Evolutionary conservation across 2,113 vertebrate genomes (phyloP), one percentile per base, ranked within the genome.

Genomic region (Dascyllus trimaculatus): DNA sequence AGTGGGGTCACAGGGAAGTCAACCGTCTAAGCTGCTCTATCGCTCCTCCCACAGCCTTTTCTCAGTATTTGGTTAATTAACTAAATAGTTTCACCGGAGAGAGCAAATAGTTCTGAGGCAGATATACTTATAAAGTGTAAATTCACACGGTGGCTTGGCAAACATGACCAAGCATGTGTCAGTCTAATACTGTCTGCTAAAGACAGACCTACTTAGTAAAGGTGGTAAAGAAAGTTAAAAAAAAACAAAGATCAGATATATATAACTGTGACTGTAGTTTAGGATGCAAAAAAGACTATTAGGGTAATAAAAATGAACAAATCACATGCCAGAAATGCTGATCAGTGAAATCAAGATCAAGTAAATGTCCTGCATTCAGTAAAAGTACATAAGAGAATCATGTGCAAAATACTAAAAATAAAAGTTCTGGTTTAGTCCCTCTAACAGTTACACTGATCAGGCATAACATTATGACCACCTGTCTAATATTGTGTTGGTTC

Each of bases 21-120:
- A 78, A 85, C 51, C 51, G 76, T 75, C 76, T 85, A 81, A 87
- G 74, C 80, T 85, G 52, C 77, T 84, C 51, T 40, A 7, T 22
- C 10, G 4, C 35, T 77, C 52, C 64, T 46, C 71, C 63, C 59
- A 59, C 52, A 25, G 10, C 21, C 49, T 22, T 49, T 60, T 48
- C 13, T 32, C 22, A 18, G 78, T 14, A 11, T 69, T 70, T 63
- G 58, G 81, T 80, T 68, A 76, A 87, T 83, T 24, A 63, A 75
- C 51, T 29, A 82, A 75, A 78, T 9, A 52, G 53, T 45, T 85
- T 84, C 70, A 48, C 8, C 1, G 1, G 26, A 73, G 46, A 78
- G 78, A 80, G 62, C 26, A 70, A 45, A 48, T 46, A 52, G 65
- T 74, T 87, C 78, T 0, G 26, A 63, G 56, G 63, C 25, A 68